Evolutionary conservation across 2,113 vertebrate species (phyloP).

Genomic region (Xiphophorus couchianus): DNA sequence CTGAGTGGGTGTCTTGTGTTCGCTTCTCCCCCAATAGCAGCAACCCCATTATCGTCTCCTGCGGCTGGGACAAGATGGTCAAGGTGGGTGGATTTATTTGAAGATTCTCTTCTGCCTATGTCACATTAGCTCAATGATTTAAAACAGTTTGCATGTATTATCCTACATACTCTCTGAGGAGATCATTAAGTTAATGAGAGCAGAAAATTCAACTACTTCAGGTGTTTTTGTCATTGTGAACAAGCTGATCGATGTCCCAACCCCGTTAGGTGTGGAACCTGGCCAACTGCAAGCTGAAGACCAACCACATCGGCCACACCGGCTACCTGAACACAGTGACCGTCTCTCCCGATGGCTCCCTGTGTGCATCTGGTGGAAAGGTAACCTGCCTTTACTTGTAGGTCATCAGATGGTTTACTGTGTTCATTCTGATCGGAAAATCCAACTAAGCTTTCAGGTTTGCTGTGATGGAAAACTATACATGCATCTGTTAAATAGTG

Average conservation of each 20-base stretch:
- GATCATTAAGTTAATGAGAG: slow-evolving; percentile 58
- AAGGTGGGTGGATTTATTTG: slow-evolving; percentile 80
- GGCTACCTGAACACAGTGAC: slow-evolving; percentile 96
- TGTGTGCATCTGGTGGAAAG: slow-evolving; percentile 97
- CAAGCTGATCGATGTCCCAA: neutral
- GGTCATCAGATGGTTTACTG: neutral
- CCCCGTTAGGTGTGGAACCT: slow-evolving; percentile 91
- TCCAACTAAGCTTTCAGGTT: slow-evolving; percentile 23
- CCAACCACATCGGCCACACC: slow-evolving; percentile 95
- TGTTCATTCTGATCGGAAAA: neutral
- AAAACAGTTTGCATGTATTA: slow-evolving; percentile 45
- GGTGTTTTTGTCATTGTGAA: neutral
- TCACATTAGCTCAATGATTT: slow-evolving; percentile 54
- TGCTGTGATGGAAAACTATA: slow-evolving; percentile 75
- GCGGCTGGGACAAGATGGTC: slow-evolving; percentile 96
- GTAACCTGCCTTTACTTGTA: slow-evolving; percentile 61
- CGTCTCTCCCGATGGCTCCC: slow-evolving; percentile 93
- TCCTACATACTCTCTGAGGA: slow-evolving; percentile 53
- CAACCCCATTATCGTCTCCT: slow-evolving; percentile 99
- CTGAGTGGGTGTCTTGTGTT: slow-evolving; percentile 95
- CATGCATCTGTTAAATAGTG: slow-evolving; percentile 71
- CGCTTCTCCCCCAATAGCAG: slow-evolving; percentile 98
- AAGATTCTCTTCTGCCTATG: too few species aligned
- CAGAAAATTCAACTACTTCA: neutral
- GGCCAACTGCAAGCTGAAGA: slow-evolving; percentile 98